Base-by-base conservation (phyloP, 1,140 invertebrate genomes). In the Centruroides sculpturatus region DNA sequence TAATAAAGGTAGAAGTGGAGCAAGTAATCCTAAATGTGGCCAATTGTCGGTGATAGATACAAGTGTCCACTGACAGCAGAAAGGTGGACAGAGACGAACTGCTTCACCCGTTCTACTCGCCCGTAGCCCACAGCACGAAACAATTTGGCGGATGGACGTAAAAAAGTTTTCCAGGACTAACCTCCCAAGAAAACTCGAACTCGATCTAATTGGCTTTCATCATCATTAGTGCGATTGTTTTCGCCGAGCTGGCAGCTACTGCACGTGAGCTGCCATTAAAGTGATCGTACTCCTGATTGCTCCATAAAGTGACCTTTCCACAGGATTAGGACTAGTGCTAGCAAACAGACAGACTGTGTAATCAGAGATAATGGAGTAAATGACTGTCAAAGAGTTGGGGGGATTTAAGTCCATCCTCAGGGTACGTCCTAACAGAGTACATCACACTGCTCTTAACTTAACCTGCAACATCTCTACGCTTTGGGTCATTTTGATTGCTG, bases 371-470 rank as follows among this genome's bases (percentile, higher is more conserved):
- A 55, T 55, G 54, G 54, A 35, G 23, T 55, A 55, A 55, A 55
- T 55, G 54, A 55, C 54, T 55, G 54, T 55, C 54, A 55, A 55
- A 55, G 54, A 55, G 54, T 55, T 55, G 12, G 35, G 54, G 54
- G 54, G 35, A 35, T 34, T 34, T 36, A 41, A 41, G 41, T 41
- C 41, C 41, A 41, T 41, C 41, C 41, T 41, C 23, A 12, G 54
- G 35, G 12, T 36, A 55, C 23, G 13, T 34, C 23, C 35, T 55
- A 55, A 55, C 54, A 35, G 54, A 36, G 12, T 35, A 55, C 54
- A 55, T 36, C 23, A 34, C 12, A 35, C 54, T 55, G 54, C 54
- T 55, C 35, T 55, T 55, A 55, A 55, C 54, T 36, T 34, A 55
- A 12, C 23, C 34, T 36, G 23, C 41, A 41, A 41, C 41, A 41